Conservation (phyloP, 2,888 invertebrate species). For the Pseudanteris insignis region DNA sequence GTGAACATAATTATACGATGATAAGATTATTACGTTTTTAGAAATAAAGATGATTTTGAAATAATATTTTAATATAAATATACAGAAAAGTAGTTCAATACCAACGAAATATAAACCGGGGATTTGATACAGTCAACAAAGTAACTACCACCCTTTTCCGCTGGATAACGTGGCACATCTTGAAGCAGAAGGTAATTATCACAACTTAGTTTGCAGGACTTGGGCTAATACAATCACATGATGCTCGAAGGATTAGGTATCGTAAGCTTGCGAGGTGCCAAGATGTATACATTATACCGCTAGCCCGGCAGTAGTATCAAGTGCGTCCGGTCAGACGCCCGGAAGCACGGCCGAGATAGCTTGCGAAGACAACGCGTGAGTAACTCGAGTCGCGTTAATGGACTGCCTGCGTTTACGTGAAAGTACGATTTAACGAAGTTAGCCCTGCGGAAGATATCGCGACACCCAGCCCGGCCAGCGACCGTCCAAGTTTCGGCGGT, state of each 20-base stretch:
- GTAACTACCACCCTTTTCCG: too few relatives aligned
- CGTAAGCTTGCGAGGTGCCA: constrained; percentile 48
- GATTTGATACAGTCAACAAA: too few relatives aligned
- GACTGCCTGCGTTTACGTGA: constrained; percentile 53
- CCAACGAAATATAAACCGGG: too few relatives aligned
- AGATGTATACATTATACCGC: constrained; percentile 18
- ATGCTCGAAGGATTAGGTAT: too few relatives aligned
- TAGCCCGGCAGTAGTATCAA: constrained; percentile 47
- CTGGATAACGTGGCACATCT: constrained; percentile 29
- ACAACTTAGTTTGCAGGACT: constrained; percentile 45
- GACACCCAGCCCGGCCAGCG: constrained; percentile 27
- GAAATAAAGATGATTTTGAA: too few relatives aligned
- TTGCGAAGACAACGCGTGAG: constrained; percentile 40
- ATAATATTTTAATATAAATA: too few relatives aligned
- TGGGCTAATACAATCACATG: constrained; percentile 53
- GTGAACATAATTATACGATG: too few relatives aligned
- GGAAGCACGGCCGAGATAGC: constrained; percentile 62
- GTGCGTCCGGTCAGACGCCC: constrained; percentile 61
- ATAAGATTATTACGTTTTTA: too few relatives aligned
- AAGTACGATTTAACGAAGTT: constrained; percentile 49
- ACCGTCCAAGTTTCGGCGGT: constrained; percentile 50
- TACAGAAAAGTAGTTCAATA: too few relatives aligned
- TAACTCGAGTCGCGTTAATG: constrained; percentile 42
- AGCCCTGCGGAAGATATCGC: constrained; percentile 37
- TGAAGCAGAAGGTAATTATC: constrained; percentile 37